Evolutionary conservation across 2,113 vertebrate genomes (phyloP), one percentile per base, ranked within the genome.

Genomic region (Canis aureus): DNA sequence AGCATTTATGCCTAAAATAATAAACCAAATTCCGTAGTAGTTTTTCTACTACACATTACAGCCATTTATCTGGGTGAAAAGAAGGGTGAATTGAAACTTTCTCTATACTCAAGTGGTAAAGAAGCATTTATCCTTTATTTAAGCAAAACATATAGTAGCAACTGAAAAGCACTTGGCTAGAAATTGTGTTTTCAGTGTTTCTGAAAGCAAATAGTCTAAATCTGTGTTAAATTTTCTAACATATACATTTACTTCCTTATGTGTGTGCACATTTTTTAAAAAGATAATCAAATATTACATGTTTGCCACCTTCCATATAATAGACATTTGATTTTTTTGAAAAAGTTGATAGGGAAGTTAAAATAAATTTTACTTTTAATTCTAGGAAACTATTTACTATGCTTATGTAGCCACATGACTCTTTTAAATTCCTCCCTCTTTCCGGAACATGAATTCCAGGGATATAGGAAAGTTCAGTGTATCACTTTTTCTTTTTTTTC

Each of bases 191-290:
- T 60, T 90, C 78, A 29, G 64, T 83, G 9, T 84, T 97, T 93
- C 38, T 82, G 51, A 69, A 96, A 78, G 64, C 29, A 91, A 67
- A 38, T 5, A 59, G 19, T 91, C 82, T 78, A 8, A 38, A 43
- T 82, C 69, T 96, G 62, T 78, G 38, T 88, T 87, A 79, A 53
- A 51, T 91, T 94, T 93, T 92, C 64, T 91, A 87, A 71, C 53
- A 69, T 71, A 20, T 7, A 87, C n/a, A 62, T 66, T 85, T 89
- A 88, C 20, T 43, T 89, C 69, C 35, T 86, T 78, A 91, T 64
- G 35, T 89, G 23, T 80, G 35, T 89, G 20, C 76, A 96, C 82
- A 27, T 43, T 60, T 83, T 87, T 92, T 27, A 67, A 92, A n/a
- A 92, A 84, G 19, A 86, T 87, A n/a, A 66, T 20, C 3, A 90